Base-by-base conservation (phyloP, 1,140 invertebrate genomes). In the Lordiphosa stackelbergi region DNA sequence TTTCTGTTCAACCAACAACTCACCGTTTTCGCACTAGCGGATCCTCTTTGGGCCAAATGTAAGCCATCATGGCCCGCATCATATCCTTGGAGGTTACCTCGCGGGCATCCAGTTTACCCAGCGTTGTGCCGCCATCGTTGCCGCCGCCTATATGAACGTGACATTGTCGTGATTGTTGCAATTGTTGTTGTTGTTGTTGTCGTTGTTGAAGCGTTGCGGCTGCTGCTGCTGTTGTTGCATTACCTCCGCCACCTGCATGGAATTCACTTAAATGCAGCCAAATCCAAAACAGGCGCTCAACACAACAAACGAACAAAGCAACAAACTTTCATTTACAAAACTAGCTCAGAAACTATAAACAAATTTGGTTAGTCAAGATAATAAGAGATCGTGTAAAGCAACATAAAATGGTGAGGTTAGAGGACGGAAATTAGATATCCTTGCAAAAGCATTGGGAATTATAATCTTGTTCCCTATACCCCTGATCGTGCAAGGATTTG, bases 1-100 rank as follows among this genome's bases (percentile, higher is more conserved):
- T n/a, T n/a, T n/a, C n/a, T n/a, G n/a, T n/a, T n/a, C n/a, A n/a
- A n/a, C n/a, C n/a, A 22, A 5, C 4, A 24, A 24, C 22, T 59
- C 11, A 86, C 77, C 77, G 59, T 38, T 87, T 86, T 5, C 79
- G 66, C 28, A 85, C 74, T 4, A 86, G 51, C 3, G 73, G 62
- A 84, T 88, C 85, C 51, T 90, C 94, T 90, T 94, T 94, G 24
- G 98, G 98, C 98, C 98, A 99, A 56, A 99, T 95, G 89, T 99
- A 97, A 38, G 91, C 90, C 69, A 97, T 86, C 95, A 99, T 97
- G 42, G 93, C 93, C 66, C 91, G 91, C 2, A 98, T 83, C 93
- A 99, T 98, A 70, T 98, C 92, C 64, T 88, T 87, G 12, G 92
- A 92, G 2, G 92, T 92, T 12, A 97, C 92, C 38, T 90, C 85